These are phyloP conservation scores for Hydrozoanthus tunicans DNA, from an alignment of 64 coral and sea anemone species.

Conservation along the genomic window DNA sequence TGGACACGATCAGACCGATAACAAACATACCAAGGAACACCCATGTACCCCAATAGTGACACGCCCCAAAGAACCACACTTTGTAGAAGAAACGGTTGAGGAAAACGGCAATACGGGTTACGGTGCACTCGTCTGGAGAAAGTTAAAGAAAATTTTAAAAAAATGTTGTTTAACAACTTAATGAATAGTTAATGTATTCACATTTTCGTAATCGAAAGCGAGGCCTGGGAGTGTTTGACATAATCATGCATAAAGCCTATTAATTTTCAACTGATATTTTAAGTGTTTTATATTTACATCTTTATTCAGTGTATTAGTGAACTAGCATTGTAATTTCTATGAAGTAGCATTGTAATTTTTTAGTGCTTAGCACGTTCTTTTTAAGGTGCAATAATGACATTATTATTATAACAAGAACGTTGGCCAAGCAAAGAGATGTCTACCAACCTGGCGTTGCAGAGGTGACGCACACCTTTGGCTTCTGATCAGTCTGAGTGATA, in stretches of 20 bases:
- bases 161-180: too few relatives aligned
- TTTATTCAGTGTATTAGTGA: too few relatives aligned
- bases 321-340: too few relatives aligned
- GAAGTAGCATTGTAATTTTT: too few relatives aligned
- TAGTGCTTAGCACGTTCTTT: too few relatives aligned
- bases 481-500: not conserved
- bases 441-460: constrained; percentile 42
- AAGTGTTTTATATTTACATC: too few relatives aligned
- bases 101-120: constrained; percentile 88
- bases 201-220: too few relatives aligned
- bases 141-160: not conserved
- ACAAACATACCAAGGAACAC: constrained; percentile 81
- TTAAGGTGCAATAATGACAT: not conserved
- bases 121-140: constrained; percentile 67
- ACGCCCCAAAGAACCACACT: constrained; percentile 97
- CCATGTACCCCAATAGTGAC: constrained; percentile 99
- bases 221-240: too few relatives aligned
- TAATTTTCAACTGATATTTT: too few relatives aligned
- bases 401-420: not conserved
- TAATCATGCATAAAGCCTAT: too few relatives aligned
- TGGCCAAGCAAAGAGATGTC: not conserved
- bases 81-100: constrained; percentile 98
- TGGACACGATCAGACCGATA: constrained; percentile 75
- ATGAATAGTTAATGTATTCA: too few relatives aligned
- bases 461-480: constrained; percentile 15